These are phyloP conservation scores for Erpornis zantholeuca DNA, from an alignment of 2,113 vertebrate species.

Conservation along the genomic window DNA sequence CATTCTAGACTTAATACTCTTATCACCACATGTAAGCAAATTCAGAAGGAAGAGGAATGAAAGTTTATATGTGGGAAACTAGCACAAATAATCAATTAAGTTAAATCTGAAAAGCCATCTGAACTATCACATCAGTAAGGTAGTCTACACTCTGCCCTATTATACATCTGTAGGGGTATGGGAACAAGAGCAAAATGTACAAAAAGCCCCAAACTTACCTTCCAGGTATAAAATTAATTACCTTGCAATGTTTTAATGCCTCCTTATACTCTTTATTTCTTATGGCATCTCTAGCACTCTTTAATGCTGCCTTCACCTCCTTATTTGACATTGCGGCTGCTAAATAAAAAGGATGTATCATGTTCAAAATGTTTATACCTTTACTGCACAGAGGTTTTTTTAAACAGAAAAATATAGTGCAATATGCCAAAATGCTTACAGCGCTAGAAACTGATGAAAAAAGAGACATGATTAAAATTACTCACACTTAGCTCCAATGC, in stretches of 20 bases:
- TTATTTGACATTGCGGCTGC: constrained; percentile 85
- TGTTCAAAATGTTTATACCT: not conserved
- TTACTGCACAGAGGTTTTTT: not conserved
- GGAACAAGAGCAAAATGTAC: not conserved
- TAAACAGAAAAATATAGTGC: not conserved
- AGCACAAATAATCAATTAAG: not conserved
- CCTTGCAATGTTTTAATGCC: constrained; percentile 96
- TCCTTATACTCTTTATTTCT: constrained; percentile 98
- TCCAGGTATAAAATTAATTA: constrained; percentile 56
- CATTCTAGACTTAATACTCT: not conserved
- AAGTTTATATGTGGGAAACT: not conserved
- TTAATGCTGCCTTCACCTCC: constrained; percentile 90
- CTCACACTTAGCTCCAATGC: fast-evolving
- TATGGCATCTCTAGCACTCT: constrained; percentile 93
- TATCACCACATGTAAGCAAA: fast-evolving
- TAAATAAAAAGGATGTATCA: not conserved
- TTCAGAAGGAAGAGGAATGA: not conserved
- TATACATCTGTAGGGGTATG: fast-evolving
- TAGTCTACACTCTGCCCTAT: not conserved
- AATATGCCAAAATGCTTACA: not conserved
- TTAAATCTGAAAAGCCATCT: not conserved
- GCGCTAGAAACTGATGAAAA: not conserved
- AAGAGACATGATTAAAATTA: not conserved
- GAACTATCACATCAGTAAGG: not conserved
- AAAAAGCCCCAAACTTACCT: not conserved